Evolutionary conservation across 2,113 vertebrate genomes (phyloP), one percentile per base, ranked within the genome.

Genomic region (Clarias magur): DNA sequence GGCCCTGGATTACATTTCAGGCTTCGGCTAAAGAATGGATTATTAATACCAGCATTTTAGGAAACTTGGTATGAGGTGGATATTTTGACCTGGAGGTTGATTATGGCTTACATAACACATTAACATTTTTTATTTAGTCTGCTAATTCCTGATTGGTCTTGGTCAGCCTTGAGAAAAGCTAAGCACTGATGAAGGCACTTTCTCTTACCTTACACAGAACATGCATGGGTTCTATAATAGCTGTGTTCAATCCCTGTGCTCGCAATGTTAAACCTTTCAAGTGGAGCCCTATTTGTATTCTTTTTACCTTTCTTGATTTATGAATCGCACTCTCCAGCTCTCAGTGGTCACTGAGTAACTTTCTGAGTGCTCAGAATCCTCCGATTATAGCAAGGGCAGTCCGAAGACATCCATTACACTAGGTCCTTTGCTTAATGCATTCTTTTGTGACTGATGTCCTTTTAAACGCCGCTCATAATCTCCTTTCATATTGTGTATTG

Each of bases 401-500:
- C 86, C 62, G 56, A 83, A 86, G 81, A 86, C 86, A 88, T 90
- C 82, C 84, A 88, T 89, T 91, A 89, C 84, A 87, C 48, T 62
- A 63, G 60, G 59, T 73, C 88, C 73, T 87, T 86, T 83, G 73
- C 89, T 86, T 88, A 91, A 89, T 88, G 87, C 83, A 89, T 88
- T 89, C 89, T 86, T 88, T 85, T 83, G 79, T 86, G 86, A 90
- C 88, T 88, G 90, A 90, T 89, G 78, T 88, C 87, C 87, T 85
- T 91, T 92, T 91, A 89, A 92, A 91, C 86, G 83, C 85, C 54
- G 60, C 87, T 91, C 88, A 91, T 91, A 90, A 90, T 92, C 89
- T 89, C 83, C 88, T 82, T 86, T 88, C 81, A 87, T 86, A 80
- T 86, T 73, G 83, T 75, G 76, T 84, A 87, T 88, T 87, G 86